phyloP scores from a whole-genome alignment of 2,113 vertebrate species.

The Phylloscopus whistleri region DNA sequence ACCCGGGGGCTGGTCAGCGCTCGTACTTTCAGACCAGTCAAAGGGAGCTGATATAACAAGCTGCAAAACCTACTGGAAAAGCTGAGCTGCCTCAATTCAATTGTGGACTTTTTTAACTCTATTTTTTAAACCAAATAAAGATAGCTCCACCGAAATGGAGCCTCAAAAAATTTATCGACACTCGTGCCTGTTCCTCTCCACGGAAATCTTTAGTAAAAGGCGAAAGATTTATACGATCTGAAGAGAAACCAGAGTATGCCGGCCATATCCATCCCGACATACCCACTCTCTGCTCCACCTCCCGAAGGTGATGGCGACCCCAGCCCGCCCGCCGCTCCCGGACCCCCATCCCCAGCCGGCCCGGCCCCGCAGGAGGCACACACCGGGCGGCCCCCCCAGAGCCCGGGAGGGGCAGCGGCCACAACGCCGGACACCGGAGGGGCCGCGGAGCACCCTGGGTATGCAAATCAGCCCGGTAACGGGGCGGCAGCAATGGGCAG shows the following conservation, averaged over 20 bases:
- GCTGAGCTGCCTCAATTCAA: too few species aligned
- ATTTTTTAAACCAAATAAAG: too few species aligned
- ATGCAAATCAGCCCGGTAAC: background rate
- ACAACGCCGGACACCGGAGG: background rate
- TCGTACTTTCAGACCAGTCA: accelerated
- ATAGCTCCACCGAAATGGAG: too few species aligned
- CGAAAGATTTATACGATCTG: conserved; percentile 45
- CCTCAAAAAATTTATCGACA: background rate
- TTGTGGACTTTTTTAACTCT: too few species aligned
- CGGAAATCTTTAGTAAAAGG: conserved; percentile 62
- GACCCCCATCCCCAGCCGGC: accelerated
- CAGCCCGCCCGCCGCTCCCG: accelerated
- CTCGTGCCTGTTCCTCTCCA: conserved; percentile 28
- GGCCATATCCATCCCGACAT: accelerated
- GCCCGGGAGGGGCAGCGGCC: background rate
- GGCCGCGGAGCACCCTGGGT: background rate
- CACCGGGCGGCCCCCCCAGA: too few species aligned
- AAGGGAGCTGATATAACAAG: too few species aligned
- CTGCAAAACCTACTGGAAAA: too few species aligned
- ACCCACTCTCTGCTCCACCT: accelerated
- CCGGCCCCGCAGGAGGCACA: accelerated
- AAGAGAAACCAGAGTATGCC: background rate
- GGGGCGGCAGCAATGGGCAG: accelerated
- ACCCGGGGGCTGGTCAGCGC: too few species aligned
- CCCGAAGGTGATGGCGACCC: accelerated